These are phyloP conservation scores for Sogatella furcifera DNA, from an alignment of 1,140 invertebrate species.

Conservation along the genomic window DNA sequence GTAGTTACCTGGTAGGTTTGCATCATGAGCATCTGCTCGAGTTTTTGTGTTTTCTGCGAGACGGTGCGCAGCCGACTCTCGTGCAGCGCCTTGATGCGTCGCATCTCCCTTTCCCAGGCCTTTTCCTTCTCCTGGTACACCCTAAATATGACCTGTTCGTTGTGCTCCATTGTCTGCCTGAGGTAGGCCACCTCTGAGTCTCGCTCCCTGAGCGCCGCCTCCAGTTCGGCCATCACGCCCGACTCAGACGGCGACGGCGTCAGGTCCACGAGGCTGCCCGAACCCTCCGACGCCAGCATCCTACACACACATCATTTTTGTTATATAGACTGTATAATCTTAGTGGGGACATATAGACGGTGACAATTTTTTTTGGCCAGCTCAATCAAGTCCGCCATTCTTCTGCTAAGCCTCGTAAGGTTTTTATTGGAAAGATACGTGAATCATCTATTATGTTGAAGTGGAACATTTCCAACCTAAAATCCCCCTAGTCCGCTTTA, in stretches of 20 bases:
- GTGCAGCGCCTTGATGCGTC: slow-evolving; percentile 49
- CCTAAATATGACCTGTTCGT: slow-evolving; percentile 61
- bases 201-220: slow-evolving; percentile 56
- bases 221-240: slow-evolving; percentile 60
- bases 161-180: slow-evolving; percentile 65
- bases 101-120: slow-evolving; percentile 43
- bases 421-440: too few relatives aligned
- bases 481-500: too few relatives aligned
- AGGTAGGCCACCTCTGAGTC: slow-evolving; percentile 61
- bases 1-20: slow-evolving; percentile 48
- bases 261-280: slow-evolving; percentile 35
- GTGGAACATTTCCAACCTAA: too few relatives aligned
- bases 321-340: too few relatives aligned
- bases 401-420: too few relatives aligned
- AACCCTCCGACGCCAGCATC: slow-evolving; percentile 16
- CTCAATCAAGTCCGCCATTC: too few relatives aligned
- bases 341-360: too few relatives aligned
- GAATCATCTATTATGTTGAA: too few relatives aligned
- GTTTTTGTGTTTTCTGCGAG: slow-evolving; percentile 50
- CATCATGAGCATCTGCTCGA: slow-evolving; percentile 57
- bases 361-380: too few relatives aligned
- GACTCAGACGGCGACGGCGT: slow-evolving; percentile 74
- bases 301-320: background rate
- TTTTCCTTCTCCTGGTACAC: slow-evolving; percentile 43
- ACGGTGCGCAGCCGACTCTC: slow-evolving; percentile 55